Conservation (phyloP, 2,888 invertebrate genomes). For the Ophion ventricosus region DNA sequence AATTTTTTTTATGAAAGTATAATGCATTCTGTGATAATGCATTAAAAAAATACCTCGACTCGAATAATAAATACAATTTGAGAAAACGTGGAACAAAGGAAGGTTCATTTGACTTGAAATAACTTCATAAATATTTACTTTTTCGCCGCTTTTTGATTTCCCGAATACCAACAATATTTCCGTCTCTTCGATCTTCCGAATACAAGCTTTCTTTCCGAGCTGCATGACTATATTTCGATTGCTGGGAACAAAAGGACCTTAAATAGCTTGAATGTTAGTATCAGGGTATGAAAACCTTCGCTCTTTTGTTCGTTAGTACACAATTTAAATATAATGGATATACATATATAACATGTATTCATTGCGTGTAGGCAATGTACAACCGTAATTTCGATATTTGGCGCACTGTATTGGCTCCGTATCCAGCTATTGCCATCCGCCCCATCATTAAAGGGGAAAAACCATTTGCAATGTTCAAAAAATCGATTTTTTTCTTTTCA, state of each 20-base stretch:
- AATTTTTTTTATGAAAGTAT: no score
- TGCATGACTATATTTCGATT: not conserved
- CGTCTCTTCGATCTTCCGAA: not conserved
- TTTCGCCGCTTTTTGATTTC: not conserved
- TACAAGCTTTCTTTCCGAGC: not conserved
- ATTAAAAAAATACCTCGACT: no score
- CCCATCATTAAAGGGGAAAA: constrained; percentile 58
- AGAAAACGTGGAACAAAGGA: no score
- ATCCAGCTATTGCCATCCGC: constrained; percentile 30
- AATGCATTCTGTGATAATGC: no score
- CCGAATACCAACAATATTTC: not conserved
- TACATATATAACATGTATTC: not conserved
- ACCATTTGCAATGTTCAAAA: no score
- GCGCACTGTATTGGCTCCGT: constrained; percentile 48
- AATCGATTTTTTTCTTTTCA: no score
- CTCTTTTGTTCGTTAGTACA: not conserved
- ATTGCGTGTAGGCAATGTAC: constrained; percentile 2
- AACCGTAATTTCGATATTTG: constrained; percentile 46
- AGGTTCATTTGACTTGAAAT: not conserved
- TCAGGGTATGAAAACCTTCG: not conserved
- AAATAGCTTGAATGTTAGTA: not conserved
- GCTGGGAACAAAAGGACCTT: not conserved
- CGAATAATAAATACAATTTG: no score
- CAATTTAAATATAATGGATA: not conserved
- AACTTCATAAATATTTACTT: not conserved